These are phyloP conservation scores for Aleiodes leptofemur DNA, from an alignment of 2,888 invertebrate species.

Conservation along the genomic window DNA sequence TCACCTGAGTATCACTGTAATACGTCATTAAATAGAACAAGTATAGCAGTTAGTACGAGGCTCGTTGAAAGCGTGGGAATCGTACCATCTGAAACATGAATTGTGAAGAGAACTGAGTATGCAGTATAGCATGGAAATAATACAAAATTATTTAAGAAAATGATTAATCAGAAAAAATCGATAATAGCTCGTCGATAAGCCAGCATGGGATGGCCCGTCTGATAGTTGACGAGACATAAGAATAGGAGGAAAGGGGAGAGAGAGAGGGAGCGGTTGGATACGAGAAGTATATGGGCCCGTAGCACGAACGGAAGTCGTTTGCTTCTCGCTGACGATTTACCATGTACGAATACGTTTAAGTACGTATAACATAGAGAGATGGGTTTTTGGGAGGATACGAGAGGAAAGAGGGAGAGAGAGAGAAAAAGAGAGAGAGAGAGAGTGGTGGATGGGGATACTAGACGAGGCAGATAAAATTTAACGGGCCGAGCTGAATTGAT, in stretches of 20 bases:
- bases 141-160: background rate
- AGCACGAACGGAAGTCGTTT: constrained; percentile 51
- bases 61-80: constrained; percentile 31
- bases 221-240: constrained; percentile 8
- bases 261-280: constrained; percentile 11
- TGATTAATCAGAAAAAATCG: constrained; percentile 32
- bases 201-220: constrained; percentile 23
- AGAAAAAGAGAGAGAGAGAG: constrained; percentile 25
- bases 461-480: constrained; percentile 58
- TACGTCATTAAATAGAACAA: background rate
- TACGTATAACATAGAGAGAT: constrained; percentile 24
- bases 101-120: constrained; percentile 9
- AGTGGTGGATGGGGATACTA: constrained; percentile 44
- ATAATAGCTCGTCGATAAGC: constrained; percentile 17
- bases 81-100: constrained; percentile 35
- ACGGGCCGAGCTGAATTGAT: constrained; percentile 57
- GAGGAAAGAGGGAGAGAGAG: constrained; percentile 9
- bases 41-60: constrained; percentile 30
- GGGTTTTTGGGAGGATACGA: constrained; percentile 18
- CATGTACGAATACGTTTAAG: constrained; percentile 42
- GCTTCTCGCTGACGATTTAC: constrained; percentile 48
- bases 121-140: constrained; percentile 11
- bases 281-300: constrained; percentile 41
- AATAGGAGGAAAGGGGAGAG: constrained; percentile 29
- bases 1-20: constrained; percentile 19